Base-by-base conservation (phyloP, 1,140 invertebrate species). In the Aleiodes sp. region DNA sequence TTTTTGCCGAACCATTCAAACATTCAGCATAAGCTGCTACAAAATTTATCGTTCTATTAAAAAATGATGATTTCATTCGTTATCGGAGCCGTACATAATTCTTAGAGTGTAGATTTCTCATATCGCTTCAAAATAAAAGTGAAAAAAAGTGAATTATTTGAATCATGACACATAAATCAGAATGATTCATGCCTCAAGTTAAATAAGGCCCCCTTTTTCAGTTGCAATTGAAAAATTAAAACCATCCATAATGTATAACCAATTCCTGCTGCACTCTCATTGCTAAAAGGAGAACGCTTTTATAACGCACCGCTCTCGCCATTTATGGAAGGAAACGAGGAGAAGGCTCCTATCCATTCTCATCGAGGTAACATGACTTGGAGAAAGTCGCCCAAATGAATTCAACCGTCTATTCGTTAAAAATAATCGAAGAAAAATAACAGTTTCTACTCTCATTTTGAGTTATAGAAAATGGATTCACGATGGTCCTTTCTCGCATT, bases 301-400 rank as follows among this genome's bases (percentile, higher is more conserved):
- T 21, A 63, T 21, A 72, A 72, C 59, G 68, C 72, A 70, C 68
- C 69, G 59, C 70, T 69, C 75, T 75, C 65, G 74, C 75, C 75
- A 78, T 75, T 76, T 78, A 82, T 75, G 77, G 79, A 82, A 84
- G 82, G 83, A 52, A 83, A 82, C 81, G 79, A 84, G 81, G 83
- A 84, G 84, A 85, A 82, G 78, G 76, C 76, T 79, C 75, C 46
- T 52, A 52, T 52, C 14, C 59, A 69, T 61, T 66, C 26, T 14
- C 69, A 82, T 62, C 79, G 75, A 72, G 80, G 66, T 57, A 70
- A 8, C 77, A 84, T 75, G 56, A 79, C 31, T 35, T 33, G 3
- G 64, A 76, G 67, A 69, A 82, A 77, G 81, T 82, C 41, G 73
- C 69, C 31, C 29, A 43, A 29, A 6, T 63, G 33, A 65, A 43